Evolutionary conservation across 2,797 vertebrate genomes (phyloP), one percentile per base, ranked within the genome.

Genomic region (Enteromius radiatus): DNA sequence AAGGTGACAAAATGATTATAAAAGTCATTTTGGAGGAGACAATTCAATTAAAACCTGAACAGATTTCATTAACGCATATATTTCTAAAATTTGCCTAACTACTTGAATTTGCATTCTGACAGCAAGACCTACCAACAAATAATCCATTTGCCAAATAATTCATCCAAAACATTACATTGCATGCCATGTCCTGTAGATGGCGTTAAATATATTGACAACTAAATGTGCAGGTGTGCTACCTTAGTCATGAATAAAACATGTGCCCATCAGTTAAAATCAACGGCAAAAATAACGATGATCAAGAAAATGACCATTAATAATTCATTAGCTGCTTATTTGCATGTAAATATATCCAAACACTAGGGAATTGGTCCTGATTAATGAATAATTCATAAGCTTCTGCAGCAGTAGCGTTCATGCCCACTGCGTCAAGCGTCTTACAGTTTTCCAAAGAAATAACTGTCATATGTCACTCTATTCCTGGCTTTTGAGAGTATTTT

Each of bases 331-430:
- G 64, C 79, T 63, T 67, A 80, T 86, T 79, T 82, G 75, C 67
- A 76, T 82, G 82, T 84, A 76, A 86, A 85, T 87, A 74, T 87
- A 68, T 49, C 68, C 77, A 78, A 84, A 28, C 45, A 43, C 45
- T 52, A 19, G 45, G 17, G 31, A 7, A 33, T 82, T 14, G 9
- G 70, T 84, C 14, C 56, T 47, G 59, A 41, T 73, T 54, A 64
- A 84, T 84, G 41, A 70, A 82, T 82, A 31, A 76, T 76, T 75
- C 23, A 76, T 82, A n/a, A 67, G 33, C 21, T 81, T 74, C 43
- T 81, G 79, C 69, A 52, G 69, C 69, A 74, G 56, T 69, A 81
- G 28, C 19, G n/a, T 38, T 64, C 69, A 26, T 26, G 49, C 28
- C 43, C 56, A 73, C 19, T 80, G 68, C 71, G 9, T 38, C 31